These are phyloP conservation scores for Araneus ventricosus DNA, from an alignment of 1,140 invertebrate genomes.

Conservation along the genomic window DNA sequence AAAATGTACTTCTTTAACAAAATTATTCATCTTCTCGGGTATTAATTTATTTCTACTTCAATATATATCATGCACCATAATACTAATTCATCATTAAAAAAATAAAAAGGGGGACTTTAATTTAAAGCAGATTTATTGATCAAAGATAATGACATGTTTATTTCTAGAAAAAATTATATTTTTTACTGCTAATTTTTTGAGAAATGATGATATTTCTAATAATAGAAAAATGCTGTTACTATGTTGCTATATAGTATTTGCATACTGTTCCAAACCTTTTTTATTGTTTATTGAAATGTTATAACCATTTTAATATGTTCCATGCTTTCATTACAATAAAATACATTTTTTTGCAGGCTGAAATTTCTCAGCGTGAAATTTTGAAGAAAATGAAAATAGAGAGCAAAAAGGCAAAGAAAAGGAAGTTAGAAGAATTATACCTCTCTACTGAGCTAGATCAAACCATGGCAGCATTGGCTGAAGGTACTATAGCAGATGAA, in stretches of 20 bases:
- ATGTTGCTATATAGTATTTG: neutral
- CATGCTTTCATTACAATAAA: too few species aligned
- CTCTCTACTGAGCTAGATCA: neutral
- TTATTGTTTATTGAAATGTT: neutral
- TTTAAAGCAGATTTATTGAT: too few species aligned
- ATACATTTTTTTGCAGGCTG: slow-evolving; percentile 49
- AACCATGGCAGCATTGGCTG: neutral
- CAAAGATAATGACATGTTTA: too few species aligned
- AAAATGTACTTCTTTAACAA: too few species aligned
- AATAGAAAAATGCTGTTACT: neutral
- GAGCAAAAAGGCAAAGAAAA: slow-evolving; percentile 77
- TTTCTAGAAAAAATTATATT: too few species aligned
- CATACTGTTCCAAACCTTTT: neutral
- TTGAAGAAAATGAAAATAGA: slow-evolving; percentile 73
- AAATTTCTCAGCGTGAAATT: neutral
- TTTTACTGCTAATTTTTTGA: too few species aligned
- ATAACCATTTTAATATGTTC: too few species aligned
- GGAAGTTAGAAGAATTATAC: slow-evolving; percentile 70
- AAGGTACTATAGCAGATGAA: neutral
- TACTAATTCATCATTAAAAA: neutral
- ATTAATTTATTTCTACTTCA: neutral
- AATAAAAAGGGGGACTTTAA: too few species aligned
- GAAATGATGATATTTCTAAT: neutral
- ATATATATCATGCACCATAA: neutral
- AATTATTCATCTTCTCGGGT: too few species aligned